phyloP scores from a whole-genome alignment of 1,140 invertebrate genomes.

The Drosophila sulfurigaster region DNA sequence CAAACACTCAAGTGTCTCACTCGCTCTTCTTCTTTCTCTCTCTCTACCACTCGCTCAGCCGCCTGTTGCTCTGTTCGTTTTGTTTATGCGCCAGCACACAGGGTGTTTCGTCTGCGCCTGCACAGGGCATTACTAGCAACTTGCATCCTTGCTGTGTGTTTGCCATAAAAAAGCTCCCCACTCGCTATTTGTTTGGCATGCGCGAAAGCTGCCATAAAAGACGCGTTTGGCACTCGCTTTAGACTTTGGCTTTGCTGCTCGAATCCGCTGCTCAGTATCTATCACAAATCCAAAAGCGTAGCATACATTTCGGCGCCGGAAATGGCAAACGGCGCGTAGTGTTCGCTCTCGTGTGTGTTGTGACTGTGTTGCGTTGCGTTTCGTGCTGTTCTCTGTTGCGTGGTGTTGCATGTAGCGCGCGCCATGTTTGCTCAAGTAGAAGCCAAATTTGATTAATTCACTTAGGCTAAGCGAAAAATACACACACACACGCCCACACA shows the following conservation, averaged over 20 bases:
- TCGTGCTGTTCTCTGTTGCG: constrained; percentile 2
- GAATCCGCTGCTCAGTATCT: constrained; percentile 60
- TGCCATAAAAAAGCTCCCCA: constrained; percentile 53
- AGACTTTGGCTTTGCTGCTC: constrained; percentile 4
- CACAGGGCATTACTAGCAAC: constrained; percentile 19
- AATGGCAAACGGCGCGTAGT: constrained; percentile 60
- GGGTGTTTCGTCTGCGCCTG: constrained; percentile 21
- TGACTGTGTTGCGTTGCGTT: neutral
- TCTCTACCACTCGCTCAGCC: constrained; percentile 2
- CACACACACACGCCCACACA: neutral
- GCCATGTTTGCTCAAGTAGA: constrained; percentile 73
- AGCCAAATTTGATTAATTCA: constrained; percentile 66
- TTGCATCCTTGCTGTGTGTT: constrained; percentile 42
- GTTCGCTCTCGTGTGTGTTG: constrained; percentile 18
- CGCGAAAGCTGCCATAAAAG: constrained; percentile 63
- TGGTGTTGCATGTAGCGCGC: constrained; percentile 61
- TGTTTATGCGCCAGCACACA: constrained; percentile 53
- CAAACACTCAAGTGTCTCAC: constrained; percentile 3
- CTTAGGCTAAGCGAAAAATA: constrained; percentile 39
- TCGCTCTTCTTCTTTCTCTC: constrained; percentile 1
- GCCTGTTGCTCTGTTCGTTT: constrained; percentile 54
- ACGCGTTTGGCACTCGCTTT: constrained; percentile 6
- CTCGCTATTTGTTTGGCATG: constrained; percentile 52
- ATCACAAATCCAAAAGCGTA: constrained; percentile 63
- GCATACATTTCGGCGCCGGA: constrained; percentile 60